Conservation (phyloP, 2,113 vertebrate species). For the Dolichotis patagonum region DNA sequence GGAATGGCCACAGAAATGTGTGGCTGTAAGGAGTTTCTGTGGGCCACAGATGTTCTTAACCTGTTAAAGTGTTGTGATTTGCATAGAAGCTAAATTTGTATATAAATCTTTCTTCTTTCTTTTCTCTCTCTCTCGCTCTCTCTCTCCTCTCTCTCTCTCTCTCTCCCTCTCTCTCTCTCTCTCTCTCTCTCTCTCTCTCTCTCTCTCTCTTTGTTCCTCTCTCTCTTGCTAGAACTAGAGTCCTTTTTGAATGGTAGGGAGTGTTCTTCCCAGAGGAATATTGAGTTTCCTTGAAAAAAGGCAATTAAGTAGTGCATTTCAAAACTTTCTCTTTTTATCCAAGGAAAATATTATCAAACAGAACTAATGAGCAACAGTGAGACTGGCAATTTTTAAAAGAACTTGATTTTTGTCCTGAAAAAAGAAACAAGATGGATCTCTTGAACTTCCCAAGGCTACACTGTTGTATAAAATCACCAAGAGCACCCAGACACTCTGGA, state of each 20-base stretch:
- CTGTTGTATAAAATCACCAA: neutral
- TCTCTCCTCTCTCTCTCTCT: neutral
- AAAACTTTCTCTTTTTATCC: constrained; percentile 34
- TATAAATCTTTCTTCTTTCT: neutral
- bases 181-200: neutral
- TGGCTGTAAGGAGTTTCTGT: neutral
- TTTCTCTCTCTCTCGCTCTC: neutral
- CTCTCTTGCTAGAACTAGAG: neutral
- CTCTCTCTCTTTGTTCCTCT: neutral
- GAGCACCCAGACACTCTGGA: neutral
- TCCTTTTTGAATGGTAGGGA: neutral
- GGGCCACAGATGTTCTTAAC: neutral
- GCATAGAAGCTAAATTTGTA: neutral
- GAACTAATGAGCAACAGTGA: constrained; percentile 1
- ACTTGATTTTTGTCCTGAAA: neutral
- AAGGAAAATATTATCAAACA: constrained; percentile 30
- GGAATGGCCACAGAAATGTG: neutral
- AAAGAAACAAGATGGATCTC: neutral
- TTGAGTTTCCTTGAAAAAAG: neutral
- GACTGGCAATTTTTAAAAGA: neutral
- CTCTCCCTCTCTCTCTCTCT: neutral
- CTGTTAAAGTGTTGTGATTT: constrained; percentile 30
- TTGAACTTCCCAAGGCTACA: neutral
- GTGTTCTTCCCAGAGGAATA: constrained; percentile 4
- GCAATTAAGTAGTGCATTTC: neutral